Base-by-base conservation (phyloP, 2,797 vertebrate species). In the Ispidina lecontei region DNA sequence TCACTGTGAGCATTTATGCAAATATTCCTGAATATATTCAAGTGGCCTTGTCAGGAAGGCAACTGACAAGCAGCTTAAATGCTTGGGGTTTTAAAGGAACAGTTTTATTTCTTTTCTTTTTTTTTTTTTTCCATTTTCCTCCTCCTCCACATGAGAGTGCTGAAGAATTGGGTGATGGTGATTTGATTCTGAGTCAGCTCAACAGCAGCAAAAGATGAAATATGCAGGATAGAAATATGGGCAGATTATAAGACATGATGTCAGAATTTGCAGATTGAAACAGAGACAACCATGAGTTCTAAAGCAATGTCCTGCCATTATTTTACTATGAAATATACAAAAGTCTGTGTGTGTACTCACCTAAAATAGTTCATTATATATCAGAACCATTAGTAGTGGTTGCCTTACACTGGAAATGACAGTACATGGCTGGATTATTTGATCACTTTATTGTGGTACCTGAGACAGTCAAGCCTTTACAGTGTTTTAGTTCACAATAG, bases 1-100 rank as follows among this genome's bases (percentile, higher is more conserved):
- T 97, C 97, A 97, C 97, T 85, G 94, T 80, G 94, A 97, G 97
- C 97, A 59, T 98, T 97, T 98, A 98, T 98, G 98, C 98, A 98
- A 98, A 98, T 98, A 94, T 55, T 93, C 93, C 94, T 85, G 97
- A 97, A 97, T 96, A 97, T 91, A 97, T 97, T 97, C 97, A 89
- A 94, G 97, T 97, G 96, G 97, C 97, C 97, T 97, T 98, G 98
- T 98, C 97, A 97, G 96, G 95, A 93, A 97, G 94, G 96, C 31
- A 14, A 92, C 96, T 97, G 97, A 98, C 97, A 97, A 97, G 97
- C 94, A 96, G 93, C 95, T 97, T 97, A 97, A 97, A 97, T 85
- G 95, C 95, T 94, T 78, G 75, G 93, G 68, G 55, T 96, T 96
- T 96, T 95, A 93, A 95, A 84, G 69, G 89, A 82, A 86, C 63